Evolutionary conservation across 2,888 invertebrate species (phyloP).

Genomic region (Drosophila peninsularis): DNA sequence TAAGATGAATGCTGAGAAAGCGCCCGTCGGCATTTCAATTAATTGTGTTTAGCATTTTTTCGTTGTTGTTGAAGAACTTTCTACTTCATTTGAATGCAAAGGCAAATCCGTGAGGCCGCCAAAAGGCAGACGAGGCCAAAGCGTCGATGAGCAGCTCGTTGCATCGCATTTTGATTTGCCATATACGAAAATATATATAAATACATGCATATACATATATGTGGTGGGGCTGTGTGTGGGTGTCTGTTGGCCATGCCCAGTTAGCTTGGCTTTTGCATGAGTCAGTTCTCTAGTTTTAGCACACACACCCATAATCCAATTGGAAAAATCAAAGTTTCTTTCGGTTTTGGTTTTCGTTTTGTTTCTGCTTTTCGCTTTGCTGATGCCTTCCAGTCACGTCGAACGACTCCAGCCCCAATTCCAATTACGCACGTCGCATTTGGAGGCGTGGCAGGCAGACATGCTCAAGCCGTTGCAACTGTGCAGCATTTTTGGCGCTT

Average conservation of each 20-base stretch:
- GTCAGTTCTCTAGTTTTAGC: constrained; percentile 45
- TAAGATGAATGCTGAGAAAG: constrained; percentile 48
- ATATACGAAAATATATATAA: constrained; percentile 9
- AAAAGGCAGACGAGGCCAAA: constrained; percentile 34
- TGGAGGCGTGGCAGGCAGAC: constrained; percentile 41
- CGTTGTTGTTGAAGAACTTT: constrained; percentile 60
- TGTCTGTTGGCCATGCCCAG: constrained; percentile 48
- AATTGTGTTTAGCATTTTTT: constrained; percentile 30
- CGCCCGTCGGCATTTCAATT: constrained; percentile 61
- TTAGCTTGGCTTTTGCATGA: constrained; percentile 29
- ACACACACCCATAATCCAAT: constrained; percentile 44
- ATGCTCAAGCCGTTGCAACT: constrained; percentile 12
- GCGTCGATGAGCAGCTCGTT: constrained; percentile 32
- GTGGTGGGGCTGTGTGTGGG: constrained; percentile 27
- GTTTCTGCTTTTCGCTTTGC: constrained; percentile 11
- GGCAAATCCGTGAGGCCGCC: constrained; percentile 19
- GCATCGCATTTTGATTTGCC: constrained; percentile 56
- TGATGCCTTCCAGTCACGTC: constrained; percentile 52
- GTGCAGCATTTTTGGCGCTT: constrained; percentile 43
- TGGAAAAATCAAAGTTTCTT: constrained; percentile 10
- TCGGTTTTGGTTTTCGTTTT: no score
- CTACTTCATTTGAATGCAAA: constrained; percentile 76
- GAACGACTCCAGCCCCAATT: constrained; percentile 18
- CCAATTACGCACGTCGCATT: constrained; percentile 39
- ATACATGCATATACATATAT: neutral